A percentile compares a stretch with the other conserved stretches of the same genome.
Evolutionary conservation across 2,113 vertebrate genomes (phyloP).

Genomic region (Callipepla squamata): DNA sequence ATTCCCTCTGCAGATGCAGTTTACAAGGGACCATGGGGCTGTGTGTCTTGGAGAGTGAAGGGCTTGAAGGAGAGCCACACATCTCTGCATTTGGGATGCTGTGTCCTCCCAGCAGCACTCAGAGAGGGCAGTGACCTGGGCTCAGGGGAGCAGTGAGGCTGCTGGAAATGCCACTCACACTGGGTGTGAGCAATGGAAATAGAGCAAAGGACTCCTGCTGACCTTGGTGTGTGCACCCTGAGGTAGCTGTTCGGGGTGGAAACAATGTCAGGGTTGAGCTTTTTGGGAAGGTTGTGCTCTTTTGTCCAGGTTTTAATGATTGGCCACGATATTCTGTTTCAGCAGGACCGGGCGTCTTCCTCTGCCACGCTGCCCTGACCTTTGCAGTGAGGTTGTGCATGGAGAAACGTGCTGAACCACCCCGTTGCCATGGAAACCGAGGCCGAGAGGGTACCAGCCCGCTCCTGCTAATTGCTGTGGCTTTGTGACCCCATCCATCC

Average conservation of each 20-base stretch:
- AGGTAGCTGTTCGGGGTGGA: background rate
- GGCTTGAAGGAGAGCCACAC: background rate
- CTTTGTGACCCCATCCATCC: background rate
- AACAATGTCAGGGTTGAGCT: background rate
- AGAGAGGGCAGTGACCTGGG: background rate
- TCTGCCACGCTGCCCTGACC: background rate
- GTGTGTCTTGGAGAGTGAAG: background rate
- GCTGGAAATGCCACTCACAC: background rate
- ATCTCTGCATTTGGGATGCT: background rate
- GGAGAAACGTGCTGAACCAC: background rate
- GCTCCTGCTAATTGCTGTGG: background rate
- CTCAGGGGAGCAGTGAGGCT: background rate
- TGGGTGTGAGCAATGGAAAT: accelerated
- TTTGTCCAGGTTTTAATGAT: background rate
- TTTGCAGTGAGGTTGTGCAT: background rate
- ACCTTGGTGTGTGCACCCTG: background rate
- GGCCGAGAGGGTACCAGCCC: background rate
- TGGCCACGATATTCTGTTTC: accelerated
- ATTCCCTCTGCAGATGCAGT: background rate
- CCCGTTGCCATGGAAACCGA: background rate
- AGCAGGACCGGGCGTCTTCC: background rate
- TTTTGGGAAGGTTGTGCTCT: background rate
- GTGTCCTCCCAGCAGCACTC: background rate
- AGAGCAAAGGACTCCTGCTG: background rate
- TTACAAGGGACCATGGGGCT: background rate